Percentiles rank a stretch among this genome's conserved stretches.
phyloP scores from a whole-genome alignment of 2,888 invertebrate species.

The Electrophaes corylata region DNA sequence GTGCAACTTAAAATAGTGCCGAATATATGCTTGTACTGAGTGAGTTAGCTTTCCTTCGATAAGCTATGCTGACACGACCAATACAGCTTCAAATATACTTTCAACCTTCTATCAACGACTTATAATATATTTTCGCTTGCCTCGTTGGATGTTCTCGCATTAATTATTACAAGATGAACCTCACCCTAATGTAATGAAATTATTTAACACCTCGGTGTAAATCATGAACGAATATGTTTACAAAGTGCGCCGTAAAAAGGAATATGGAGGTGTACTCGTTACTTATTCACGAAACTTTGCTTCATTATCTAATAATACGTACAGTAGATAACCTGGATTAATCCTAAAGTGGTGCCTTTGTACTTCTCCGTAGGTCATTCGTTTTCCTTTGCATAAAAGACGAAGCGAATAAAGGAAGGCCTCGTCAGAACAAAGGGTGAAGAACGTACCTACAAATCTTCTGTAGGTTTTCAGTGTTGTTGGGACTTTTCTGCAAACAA shows the following conservation, averaged over 20 bases:
- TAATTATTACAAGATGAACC: conserved; percentile 32
- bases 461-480: neutral
- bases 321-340: neutral
- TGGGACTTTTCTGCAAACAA: neutral
- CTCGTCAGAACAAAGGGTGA: no score
- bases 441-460: neutral
- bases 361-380: neutral
- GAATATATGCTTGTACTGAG: neutral
- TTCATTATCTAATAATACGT: neutral
- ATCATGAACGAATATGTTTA: conserved; percentile 18
- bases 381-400: neutral
- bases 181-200: conserved; percentile 33
- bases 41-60: neutral
- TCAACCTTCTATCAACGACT: conserved; percentile 2
- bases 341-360: neutral
- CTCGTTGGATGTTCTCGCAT: neutral
- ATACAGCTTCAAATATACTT: neutral
- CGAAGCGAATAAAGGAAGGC: neutral
- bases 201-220: conserved; percentile 25
- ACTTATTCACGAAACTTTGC: conserved; percentile 1
- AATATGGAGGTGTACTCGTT: conserved; percentile 3
- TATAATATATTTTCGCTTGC: conserved; percentile 13
- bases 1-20: no score
- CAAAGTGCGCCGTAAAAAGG: conserved; percentile 11
- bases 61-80: conserved; percentile 1